phyloP scores from a whole-genome alignment of 2,797 vertebrate species.

The Urocyon cinereoargenteus region DNA sequence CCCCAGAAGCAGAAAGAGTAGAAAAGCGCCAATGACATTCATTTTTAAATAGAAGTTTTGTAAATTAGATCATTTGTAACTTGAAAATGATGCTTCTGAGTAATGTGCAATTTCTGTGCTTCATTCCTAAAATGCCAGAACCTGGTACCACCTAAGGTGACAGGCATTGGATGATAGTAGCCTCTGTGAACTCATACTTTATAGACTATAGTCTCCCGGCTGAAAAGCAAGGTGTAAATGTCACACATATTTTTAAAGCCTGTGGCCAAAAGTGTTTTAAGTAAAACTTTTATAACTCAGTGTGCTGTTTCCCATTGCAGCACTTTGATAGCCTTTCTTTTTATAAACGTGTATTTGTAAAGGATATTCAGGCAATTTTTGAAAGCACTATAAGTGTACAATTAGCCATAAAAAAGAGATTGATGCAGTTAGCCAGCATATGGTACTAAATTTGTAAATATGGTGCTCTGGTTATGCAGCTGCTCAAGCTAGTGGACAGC shows the following conservation, averaged over 20 bases:
- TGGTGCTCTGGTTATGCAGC: constrained; percentile 89
- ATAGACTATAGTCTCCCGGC: constrained; percentile 86
- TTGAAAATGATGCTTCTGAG: constrained; percentile 82
- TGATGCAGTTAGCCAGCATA: constrained; percentile 83
- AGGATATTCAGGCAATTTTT: constrained; percentile 89
- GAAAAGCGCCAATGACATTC: constrained; percentile 67
- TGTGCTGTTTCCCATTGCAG: constrained; percentile 84
- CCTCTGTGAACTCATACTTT: constrained; percentile 82
- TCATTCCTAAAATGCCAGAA: constrained; percentile 68
- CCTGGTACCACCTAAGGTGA: constrained; percentile 57
- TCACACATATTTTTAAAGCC: constrained; percentile 85
- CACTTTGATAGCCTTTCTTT: constrained; percentile 89
- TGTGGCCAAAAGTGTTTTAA: constrained; percentile 86
- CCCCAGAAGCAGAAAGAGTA: constrained; percentile 87
- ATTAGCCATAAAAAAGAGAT: constrained; percentile 89
- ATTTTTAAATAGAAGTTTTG: constrained; percentile 81
- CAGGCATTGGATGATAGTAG: constrained; percentile 69
- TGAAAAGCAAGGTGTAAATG: constrained; percentile 85
- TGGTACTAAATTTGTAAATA: constrained; percentile 89
- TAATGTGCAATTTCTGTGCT: constrained; percentile 82
- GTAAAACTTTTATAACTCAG: constrained; percentile 88
- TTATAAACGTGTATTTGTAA: constrained; percentile 90
- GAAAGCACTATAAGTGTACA: constrained; percentile 85
- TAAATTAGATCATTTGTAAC: constrained; percentile 82
- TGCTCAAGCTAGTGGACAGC: constrained; percentile 84